Evolutionary conservation across 2,888 invertebrate genomes (phyloP), one percentile per base, ranked within the genome.

Genomic region (Amphimallon solstitiale): DNA sequence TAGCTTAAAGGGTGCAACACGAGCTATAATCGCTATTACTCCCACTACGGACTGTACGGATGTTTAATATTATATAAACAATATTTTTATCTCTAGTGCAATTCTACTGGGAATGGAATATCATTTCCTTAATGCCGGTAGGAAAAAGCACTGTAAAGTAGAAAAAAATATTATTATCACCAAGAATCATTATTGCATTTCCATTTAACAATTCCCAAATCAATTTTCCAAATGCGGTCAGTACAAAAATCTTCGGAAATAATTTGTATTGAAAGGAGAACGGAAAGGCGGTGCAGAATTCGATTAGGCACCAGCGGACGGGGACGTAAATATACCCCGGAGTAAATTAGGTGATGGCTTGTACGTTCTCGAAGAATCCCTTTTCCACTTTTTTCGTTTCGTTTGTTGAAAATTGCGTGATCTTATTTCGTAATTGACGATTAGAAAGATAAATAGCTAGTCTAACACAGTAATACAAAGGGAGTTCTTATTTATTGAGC

Each of bases 161-260:
- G 2, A 29, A 2, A 23, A 29, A 29, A 29, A 29, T 3, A 29
- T 3, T 29, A 29, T 29, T 9, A 7, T 2, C n/a, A n/a, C n/a
- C n/a, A 9, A 3, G 9, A 29, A 29, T 29, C 9, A 29, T 29
- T 29, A 5, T n/a, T n/a, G n/a, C n/a, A 52, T 15, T 56, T 56
- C 56, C 38, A 21, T 40, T n/a, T 21, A 40, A 40, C 56, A 56
- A 56, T 56, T 56, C 56, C 56, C 56, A 40, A 56, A 56, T 56
- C 56, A 56, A 56, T 56, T 56, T 56, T 56, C 56, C 56, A 43
- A 56, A 56, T 56, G 56, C 56, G 19, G 17, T 40, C 23, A 15
- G 40, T 23, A 51, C 40, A 56, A 40, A 40, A 40, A 56, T 56
- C 38, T 43, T 21, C 19, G 56, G 38, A 56, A 23, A 40, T 23